Conservation (phyloP, 2,113 vertebrate species). For the Odontesthes bonariensis region DNA sequence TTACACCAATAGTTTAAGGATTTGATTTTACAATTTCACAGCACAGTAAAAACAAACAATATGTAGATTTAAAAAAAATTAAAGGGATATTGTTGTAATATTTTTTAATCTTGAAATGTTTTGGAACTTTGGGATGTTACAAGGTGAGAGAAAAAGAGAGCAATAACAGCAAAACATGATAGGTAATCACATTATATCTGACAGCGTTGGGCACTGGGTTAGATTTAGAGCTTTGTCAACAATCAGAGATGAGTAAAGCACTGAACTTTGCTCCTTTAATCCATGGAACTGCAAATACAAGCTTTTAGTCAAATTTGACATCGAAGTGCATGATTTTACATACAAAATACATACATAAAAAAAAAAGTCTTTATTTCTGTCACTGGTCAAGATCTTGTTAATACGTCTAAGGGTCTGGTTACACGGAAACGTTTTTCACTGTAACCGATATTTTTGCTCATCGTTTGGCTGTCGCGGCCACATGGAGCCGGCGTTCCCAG, state of each 20-base stretch:
- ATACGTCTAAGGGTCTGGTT: no score
- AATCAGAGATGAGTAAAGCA: constrained; percentile 47
- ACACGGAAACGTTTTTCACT: no score
- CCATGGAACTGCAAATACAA: constrained; percentile 30
- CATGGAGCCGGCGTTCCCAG: no score
- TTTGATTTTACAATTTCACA: no score
- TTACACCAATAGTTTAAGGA: no score
- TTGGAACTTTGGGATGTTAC: neutral
- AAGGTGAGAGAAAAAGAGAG: neutral
- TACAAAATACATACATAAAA: neutral
- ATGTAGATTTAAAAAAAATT: no score
- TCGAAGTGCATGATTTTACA: constrained; percentile 23
- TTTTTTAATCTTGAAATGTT: neutral
- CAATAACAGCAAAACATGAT: constrained; percentile 26
- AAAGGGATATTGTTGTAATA: neutral
- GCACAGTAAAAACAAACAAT: no score
- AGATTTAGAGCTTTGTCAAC: constrained; percentile 55
- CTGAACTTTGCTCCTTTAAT: constrained; percentile 46
- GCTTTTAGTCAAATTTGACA: constrained; percentile 14
- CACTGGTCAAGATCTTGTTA: neutral
- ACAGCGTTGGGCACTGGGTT: constrained; percentile 37
- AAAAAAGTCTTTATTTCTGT: neutral
- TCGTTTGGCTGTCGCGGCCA: no score
- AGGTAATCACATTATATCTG: constrained; percentile 19
- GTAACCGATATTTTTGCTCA: no score